Percentiles rank a stretch among this genome's conserved stretches.
These are phyloP conservation scores for Nibea albiflora DNA, from an alignment of 2,113 vertebrate species.

Conservation along the genomic window DNA sequence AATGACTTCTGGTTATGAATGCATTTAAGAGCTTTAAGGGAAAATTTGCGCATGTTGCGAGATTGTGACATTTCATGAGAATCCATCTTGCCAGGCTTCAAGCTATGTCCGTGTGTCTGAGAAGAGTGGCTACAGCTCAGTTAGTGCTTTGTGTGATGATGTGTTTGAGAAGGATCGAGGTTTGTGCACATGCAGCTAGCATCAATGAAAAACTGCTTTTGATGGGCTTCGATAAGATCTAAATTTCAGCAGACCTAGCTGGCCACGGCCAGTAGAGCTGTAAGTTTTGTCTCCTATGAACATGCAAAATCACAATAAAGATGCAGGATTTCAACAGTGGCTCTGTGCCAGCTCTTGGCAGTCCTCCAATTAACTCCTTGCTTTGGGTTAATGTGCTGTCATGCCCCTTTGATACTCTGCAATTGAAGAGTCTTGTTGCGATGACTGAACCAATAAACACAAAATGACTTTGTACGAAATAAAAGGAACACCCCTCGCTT, in stretches of 20 bases:
- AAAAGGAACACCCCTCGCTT: not conserved
- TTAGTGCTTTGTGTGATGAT: no score
- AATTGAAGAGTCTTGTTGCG: conserved; percentile 36
- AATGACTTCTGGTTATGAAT: not conserved
- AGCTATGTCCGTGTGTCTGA: no score
- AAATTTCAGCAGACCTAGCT: no score
- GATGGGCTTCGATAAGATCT: no score
- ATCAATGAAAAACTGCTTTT: no score
- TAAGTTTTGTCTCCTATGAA: not conserved
- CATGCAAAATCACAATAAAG: conserved; percentile 12
- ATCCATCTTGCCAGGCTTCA: no score
- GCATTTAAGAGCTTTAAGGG: not conserved
- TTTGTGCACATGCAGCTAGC: no score
- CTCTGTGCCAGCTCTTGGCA: conserved; percentile 41
- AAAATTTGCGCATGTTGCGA: no score
- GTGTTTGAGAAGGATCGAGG: no score
- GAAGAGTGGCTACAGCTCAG: no score
- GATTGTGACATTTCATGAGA: no score
- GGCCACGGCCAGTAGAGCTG: no score
- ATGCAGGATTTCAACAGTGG: conserved; percentile 16
- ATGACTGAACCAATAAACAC: conserved; percentile 36
- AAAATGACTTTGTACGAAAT: conserved; percentile 5
- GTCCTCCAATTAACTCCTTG: conserved; percentile 42
- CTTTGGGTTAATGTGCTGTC: conserved; percentile 54
- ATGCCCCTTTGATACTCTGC: conserved; percentile 22